Base-by-base conservation (phyloP, 53 echinoderm and acorn worm genomes). In the Mesocentrotus franciscanus region DNA sequence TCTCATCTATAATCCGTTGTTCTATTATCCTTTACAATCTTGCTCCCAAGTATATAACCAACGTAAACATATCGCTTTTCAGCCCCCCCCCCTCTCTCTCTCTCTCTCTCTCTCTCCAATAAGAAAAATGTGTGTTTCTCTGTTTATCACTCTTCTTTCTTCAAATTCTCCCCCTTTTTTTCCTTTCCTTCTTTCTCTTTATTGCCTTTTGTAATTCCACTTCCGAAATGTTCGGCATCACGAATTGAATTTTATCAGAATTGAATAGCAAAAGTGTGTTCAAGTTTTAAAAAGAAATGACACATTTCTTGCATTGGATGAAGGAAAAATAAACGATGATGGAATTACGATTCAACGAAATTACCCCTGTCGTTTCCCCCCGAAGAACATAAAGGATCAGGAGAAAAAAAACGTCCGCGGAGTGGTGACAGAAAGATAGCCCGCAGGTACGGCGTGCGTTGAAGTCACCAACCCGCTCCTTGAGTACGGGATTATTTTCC, bases 381-480 rank as follows among this genome's bases (percentile, higher is more conserved):
- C 15, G 36, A 36, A 91, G 66, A 39, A 39, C 55, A 27, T 20
- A 22, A 35, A 91, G 4, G 6, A 10, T 13, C 58, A 60, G 90
- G 15, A 16, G 0, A 35, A 66, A 66, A 66, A 39, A 60, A 32
- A 36, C 91, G 66, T 64, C 91, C 66, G 59, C 93, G 93, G 24
- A 59, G 59, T 81, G 93, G 58, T 93, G 93, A 93, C 93, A 93
- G 93, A 93, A 57, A 62, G 79, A 81, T 79, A 56, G 93, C 93
- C 93, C 93, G 62, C 49, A 93, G 93, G 78, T 79, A 61, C 78
- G 93, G 81, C 81, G 93, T 56, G 81, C 56, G 78, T 64, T 81
- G 78, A 93, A 78, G 60, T 39, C 26, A 71, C 74, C 92, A 27
- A 27, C 92, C 56, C 93, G 81, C 93, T 92, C 93, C 93, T 81